A percentile compares a stretch with the other conserved stretches of the same genome.
Conservation (phyloP, 30 jellyfish, hydroid and myxozoan species). For the Morbakka virulenta region DNA sequence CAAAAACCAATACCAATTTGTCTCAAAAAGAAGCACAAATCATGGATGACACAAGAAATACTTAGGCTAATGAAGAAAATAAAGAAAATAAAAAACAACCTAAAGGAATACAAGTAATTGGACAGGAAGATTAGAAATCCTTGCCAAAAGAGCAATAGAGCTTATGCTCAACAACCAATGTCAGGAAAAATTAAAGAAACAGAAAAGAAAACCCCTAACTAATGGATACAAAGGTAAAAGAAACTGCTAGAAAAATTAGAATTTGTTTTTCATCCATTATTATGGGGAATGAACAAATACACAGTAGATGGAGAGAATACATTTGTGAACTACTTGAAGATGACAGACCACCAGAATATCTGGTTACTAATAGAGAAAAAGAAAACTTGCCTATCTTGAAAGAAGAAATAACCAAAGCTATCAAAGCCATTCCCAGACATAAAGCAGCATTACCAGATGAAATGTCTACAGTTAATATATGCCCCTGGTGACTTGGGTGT, state of each 20-base stretch:
- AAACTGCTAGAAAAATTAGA: slow-evolving; percentile 34
- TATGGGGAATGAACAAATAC: slow-evolving; percentile 29
- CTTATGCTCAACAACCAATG: slow-evolving; percentile 35
- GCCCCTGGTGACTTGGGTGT: slow-evolving; percentile 20
- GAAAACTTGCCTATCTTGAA: slow-evolving; percentile 25
- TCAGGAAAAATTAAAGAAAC: slow-evolving; percentile 45
- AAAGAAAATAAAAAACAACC: slow-evolving; percentile 33
- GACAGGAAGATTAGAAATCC: slow-evolving; percentile 35
- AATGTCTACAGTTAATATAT: slow-evolving; percentile 8
- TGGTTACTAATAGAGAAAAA: slow-evolving; percentile 21
- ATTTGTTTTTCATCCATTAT: slow-evolving; percentile 33
- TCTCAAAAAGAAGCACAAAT: too few species aligned
- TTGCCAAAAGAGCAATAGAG: slow-evolving; percentile 49
- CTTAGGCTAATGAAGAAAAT: too few species aligned
- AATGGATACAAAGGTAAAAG: slow-evolving; percentile 32
- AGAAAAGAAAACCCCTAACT: slow-evolving; percentile 40
- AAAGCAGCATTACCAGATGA: slow-evolving; percentile 47
- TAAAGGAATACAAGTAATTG: slow-evolving; percentile 23
- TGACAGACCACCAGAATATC: slow-evolving; percentile 41
- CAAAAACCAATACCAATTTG: slow-evolving; percentile 18
- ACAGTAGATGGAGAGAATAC: slow-evolving; percentile 31
- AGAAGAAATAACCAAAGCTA: slow-evolving; percentile 32
- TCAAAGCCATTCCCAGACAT: slow-evolving; percentile 31
- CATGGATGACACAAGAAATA: too few species aligned
- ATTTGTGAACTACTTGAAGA: slow-evolving; percentile 46